phyloP scores from a whole-genome alignment of 2,797 vertebrate species.

The Rhincodon typus region DNA sequence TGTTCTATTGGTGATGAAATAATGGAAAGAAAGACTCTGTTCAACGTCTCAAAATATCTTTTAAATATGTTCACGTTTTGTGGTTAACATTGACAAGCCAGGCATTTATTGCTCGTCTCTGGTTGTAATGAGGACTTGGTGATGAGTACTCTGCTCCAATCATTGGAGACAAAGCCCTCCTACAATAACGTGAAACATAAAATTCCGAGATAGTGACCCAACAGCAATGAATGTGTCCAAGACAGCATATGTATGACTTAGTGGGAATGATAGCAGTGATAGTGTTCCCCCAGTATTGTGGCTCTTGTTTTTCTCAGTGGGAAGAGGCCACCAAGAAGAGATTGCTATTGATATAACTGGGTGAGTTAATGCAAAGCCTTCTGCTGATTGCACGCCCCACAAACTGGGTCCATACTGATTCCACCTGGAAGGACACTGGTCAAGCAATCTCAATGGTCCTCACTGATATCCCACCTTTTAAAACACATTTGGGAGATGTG shows the following conservation, averaged over 20 bases:
- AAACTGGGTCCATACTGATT: background rate
- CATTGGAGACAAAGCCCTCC: background rate
- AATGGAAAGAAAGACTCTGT: background rate
- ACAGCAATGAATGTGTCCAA: background rate
- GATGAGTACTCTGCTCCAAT: too few relatives aligned
- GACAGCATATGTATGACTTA: background rate
- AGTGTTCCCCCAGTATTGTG: background rate
- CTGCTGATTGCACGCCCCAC: background rate
- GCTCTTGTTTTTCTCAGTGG: background rate
- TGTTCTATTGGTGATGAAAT: background rate
- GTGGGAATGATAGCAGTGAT: background rate
- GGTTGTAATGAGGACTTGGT: background rate
- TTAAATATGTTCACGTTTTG: background rate
- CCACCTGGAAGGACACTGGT: background rate
- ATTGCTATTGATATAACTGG: background rate
- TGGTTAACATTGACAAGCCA: background rate
- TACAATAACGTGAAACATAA: background rate
- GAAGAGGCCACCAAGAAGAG: background rate
- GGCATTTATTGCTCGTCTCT: background rate
- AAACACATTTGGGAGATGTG: too few relatives aligned
- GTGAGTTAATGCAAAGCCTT: background rate
- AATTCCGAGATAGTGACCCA: background rate
- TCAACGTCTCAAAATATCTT: background rate
- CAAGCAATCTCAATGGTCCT: background rate
- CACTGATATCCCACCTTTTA: background rate